These are phyloP conservation scores for Blastobasis adustella DNA, from an alignment of 2,888 invertebrate species.

Conservation along the genomic window DNA sequence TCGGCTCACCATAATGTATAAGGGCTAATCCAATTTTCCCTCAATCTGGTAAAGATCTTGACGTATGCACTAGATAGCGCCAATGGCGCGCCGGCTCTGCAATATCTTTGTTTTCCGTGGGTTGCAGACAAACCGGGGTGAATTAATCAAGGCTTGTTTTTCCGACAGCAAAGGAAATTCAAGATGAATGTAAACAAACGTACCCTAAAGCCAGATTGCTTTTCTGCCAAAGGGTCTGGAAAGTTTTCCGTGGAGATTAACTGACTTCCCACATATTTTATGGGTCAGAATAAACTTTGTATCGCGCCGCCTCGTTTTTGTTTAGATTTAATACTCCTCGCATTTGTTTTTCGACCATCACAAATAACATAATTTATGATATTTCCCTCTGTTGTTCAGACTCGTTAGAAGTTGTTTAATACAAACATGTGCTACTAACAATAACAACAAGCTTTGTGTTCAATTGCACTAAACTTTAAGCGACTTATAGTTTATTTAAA, in stretches of 20 bases:
- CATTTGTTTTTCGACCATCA: too few species aligned
- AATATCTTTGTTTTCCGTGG: constrained; percentile 14
- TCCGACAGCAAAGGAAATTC: constrained; percentile 32
- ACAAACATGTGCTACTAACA: too few species aligned
- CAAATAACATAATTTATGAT: too few species aligned
- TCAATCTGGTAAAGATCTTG: not conserved
- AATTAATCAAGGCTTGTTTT: constrained; percentile 53
- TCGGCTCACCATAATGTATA: not conserved
- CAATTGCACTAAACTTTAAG: too few species aligned
- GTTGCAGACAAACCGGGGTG: constrained; percentile 34
- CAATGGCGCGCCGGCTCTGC: not conserved
- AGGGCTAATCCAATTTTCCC: not conserved
- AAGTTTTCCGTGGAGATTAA: constrained; percentile 13
- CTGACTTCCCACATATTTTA: not conserved
- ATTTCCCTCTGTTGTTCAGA: not conserved
- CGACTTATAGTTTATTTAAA: too few species aligned
- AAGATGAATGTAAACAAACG: constrained; percentile 40
- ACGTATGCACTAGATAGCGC: not conserved
- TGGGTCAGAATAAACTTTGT: too few species aligned
- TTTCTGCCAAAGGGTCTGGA: constrained; percentile 32
- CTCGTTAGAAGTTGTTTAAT: not conserved
- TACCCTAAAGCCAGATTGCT: constrained; percentile 34
- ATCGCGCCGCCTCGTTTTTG: too few species aligned
- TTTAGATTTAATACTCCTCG: too few species aligned
- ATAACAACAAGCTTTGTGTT: too few species aligned